Evolutionary conservation across 1,140 invertebrate genomes (phyloP).

Genomic region (Gryon sp.): DNA sequence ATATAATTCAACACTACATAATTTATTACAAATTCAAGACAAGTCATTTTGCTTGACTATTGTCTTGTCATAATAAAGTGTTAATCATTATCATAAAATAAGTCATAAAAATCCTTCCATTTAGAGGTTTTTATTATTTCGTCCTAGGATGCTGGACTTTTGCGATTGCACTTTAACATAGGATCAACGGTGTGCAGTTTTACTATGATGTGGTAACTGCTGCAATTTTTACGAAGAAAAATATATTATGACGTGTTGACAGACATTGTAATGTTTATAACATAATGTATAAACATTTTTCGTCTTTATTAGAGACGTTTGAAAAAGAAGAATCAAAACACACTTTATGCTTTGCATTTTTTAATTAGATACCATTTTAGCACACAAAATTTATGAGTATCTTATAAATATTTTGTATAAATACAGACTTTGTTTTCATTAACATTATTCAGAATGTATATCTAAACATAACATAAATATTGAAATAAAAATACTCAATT

Average conservation of each 20-base stretch:
- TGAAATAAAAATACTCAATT: too few relatives aligned
- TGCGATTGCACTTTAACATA: conserved; percentile 31
- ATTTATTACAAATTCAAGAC: conserved; percentile 62
- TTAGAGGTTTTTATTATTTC: conserved; percentile 57
- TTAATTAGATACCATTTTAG: not conserved
- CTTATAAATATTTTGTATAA: too few relatives aligned
- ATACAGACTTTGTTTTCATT: too few relatives aligned
- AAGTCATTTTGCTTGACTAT: conserved; percentile 64
- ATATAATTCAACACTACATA: conserved; percentile 62
- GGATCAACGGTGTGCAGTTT: conserved; percentile 17
- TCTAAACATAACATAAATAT: too few relatives aligned
- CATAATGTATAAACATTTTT: conserved; percentile 37
- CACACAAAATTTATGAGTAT: too few relatives aligned
- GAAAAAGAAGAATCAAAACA: conserved; percentile 11
- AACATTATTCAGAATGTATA: too few relatives aligned
- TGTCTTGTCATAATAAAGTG: conserved; percentile 67
- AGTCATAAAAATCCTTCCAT: conserved; percentile 65
- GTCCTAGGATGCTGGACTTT: conserved; percentile 45
- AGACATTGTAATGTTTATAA: conserved; percentile 36
- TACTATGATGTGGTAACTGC: conserved; percentile 33
- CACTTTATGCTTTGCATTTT: conserved; percentile 11
- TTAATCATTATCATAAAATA: conserved; percentile 66
- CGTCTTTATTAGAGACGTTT: conserved; percentile 31
- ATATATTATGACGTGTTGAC: conserved; percentile 52
- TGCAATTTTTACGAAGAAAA: conserved; percentile 46